phyloP scores from a whole-genome alignment of 2,797 vertebrate genomes.

The Myotis findleyi region DNA sequence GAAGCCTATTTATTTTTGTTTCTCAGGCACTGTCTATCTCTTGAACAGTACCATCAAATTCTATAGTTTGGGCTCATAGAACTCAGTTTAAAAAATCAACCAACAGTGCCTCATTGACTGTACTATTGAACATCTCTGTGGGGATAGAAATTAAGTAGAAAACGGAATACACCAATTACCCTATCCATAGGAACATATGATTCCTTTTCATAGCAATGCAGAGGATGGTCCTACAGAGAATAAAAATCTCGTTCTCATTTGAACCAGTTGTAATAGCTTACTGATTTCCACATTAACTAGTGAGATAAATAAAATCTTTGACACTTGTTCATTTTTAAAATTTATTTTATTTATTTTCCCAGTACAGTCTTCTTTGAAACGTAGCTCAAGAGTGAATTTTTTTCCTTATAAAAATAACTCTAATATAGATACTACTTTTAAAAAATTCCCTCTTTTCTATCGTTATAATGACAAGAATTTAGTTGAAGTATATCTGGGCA shows the following conservation, averaged over 20 bases:
- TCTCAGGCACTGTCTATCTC: not conserved
- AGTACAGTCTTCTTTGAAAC: not conserved
- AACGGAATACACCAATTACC: not conserved
- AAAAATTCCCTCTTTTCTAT: not conserved
- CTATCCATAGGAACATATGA: rapidly evolving
- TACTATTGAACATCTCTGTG: not conserved
- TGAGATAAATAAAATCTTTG: not conserved
- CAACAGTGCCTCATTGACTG: not conserved
- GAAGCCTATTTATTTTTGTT: not conserved
- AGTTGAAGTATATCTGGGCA: not conserved
- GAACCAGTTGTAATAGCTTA: not conserved
- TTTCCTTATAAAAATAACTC: conserved; percentile 2
- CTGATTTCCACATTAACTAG: not conserved
- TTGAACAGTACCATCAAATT: not conserved
- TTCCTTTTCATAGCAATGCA: not conserved
- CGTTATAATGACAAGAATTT: not conserved
- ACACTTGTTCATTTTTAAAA: not conserved
- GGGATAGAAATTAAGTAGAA: not conserved
- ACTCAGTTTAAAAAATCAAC: not conserved
- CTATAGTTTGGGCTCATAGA: not conserved
- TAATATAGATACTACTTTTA: not conserved
- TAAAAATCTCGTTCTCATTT: not conserved
- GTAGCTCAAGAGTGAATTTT: not conserved
- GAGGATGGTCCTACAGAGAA: not conserved
- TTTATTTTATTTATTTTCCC: not conserved